Evolutionary conservation across 2,113 vertebrate species (phyloP).

Genomic region (Xyrauchen texanus): DNA sequence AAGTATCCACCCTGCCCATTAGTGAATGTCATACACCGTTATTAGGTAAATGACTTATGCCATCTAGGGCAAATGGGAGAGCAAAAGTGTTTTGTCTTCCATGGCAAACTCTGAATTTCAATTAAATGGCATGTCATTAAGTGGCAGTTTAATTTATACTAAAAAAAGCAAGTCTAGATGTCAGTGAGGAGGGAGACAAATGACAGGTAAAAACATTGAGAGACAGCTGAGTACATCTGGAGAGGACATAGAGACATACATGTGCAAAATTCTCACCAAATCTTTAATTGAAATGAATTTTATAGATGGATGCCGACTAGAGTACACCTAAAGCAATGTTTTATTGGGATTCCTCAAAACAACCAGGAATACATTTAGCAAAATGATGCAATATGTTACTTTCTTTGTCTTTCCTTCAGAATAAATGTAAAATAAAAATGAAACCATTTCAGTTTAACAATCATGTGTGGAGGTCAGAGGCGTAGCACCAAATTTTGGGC

Average conservation of each 20-base stretch:
- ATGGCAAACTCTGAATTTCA: not conserved
- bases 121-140: not conserved
- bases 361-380: slow-evolving; percentile 58
- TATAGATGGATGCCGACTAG: slow-evolving; percentile 44
- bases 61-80: not conserved
- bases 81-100: not conserved
- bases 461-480: slow-evolving; percentile 69
- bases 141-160: not conserved
- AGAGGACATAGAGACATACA: not conserved
- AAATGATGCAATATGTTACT: slow-evolving; percentile 55
- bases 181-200: not conserved
- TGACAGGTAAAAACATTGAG: not conserved
- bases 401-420: slow-evolving; percentile 38
- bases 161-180: not conserved
- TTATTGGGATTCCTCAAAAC: slow-evolving; percentile 60
- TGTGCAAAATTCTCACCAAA: slow-evolving; percentile 58
- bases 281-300: slow-evolving; percentile 56
- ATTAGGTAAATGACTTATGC: not conserved
- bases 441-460: slow-evolving; percentile 60
- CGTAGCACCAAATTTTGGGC: too few species aligned
- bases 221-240: not conserved
- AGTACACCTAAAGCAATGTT: slow-evolving; percentile 52
- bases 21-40: not conserved
- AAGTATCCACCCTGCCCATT: not conserved
- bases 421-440: slow-evolving; percentile 49